Evolutionary conservation across 2,888 invertebrate species (phyloP).

Genomic region (Ophonus ardosiacus): DNA sequence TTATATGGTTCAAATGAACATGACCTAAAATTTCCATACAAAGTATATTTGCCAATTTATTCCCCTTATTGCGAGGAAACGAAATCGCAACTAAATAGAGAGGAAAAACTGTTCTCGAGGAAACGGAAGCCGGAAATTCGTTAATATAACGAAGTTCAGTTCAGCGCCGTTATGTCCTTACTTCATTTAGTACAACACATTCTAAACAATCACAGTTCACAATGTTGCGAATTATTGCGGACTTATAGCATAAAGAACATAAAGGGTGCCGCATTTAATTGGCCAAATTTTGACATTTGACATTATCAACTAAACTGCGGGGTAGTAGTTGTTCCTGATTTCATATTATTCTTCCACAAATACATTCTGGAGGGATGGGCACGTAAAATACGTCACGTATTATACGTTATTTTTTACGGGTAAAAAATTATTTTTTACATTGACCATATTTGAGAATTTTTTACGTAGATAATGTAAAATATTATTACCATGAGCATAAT

Average conservation of each 20-base stretch:
- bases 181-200: not conserved
- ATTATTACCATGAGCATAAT: no score
- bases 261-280: not conserved
- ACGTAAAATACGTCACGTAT: no score
- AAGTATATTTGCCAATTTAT: not conserved
- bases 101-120: slow-evolving; percentile 16
- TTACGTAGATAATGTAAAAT: no score
- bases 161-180: not conserved
- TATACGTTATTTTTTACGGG: no score
- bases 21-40: not conserved
- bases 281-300: not conserved
- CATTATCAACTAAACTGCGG: not conserved
- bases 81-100: not conserved
- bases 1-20: not conserved
- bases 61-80: not conserved
- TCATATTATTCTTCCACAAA: no score
- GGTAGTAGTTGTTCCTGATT: not conserved
- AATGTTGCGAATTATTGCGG: not conserved
- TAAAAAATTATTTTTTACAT: no score
- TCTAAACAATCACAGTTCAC: not conserved
- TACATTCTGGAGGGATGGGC: no score
- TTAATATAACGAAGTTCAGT: slow-evolving; percentile 26
- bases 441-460: no score
- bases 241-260: not conserved
- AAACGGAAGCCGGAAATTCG: slow-evolving; percentile 8